Base-by-base conservation (phyloP, 2,113 vertebrate species). In the Kryptolebias marmoratus region DNA sequence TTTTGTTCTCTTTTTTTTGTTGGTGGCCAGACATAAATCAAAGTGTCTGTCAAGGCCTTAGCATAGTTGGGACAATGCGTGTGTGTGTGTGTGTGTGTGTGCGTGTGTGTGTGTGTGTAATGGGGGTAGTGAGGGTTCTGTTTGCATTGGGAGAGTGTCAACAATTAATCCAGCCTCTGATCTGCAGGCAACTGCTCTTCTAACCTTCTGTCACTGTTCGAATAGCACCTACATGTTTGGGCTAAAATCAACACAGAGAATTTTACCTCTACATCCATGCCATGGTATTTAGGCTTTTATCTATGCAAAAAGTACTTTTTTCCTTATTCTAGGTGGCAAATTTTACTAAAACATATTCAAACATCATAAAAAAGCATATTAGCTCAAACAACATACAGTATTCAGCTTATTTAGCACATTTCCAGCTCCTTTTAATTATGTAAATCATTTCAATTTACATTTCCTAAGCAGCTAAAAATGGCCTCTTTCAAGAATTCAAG, bases 1-100 rank as follows among this genome's bases (percentile, higher is more conserved):
- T 96, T 96, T 96, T 95, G 96, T 95, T 96, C 96, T 93, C 91
- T 95, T 96, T 96, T 78, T 94, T 96, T 96, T 95, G 95, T 95
- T 95, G 94, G 95, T 94, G 95, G 95, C 94, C 88, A 93, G 94
- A 95, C 95, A 97, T 98, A 97, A 97, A 98, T 98, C 97, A 98
- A 92, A 88, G 80, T 50, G 84, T 95, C 93, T 97, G 96, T 97
- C 96, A 96, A 89, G 86, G 94, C 93, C 80, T 85, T 54, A 63
- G 64, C 90, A 77, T 87, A 82, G 84, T 83, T 64, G 79, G 69
- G 64, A 70, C 66, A 18, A 52, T 55, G 60, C 45, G 72, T 73
- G 76, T 64, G 72, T 69, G 45, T 65, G 53, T 58, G 54, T 66
- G 72, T 75, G 70, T 75, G 56, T 77, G 58, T 66, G 74, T 67